Percentiles rank a stretch among this genome's conserved stretches.
phyloP scores from a whole-genome alignment of 2,888 invertebrate genomes.

The Azorinus chamasolen region DNA sequence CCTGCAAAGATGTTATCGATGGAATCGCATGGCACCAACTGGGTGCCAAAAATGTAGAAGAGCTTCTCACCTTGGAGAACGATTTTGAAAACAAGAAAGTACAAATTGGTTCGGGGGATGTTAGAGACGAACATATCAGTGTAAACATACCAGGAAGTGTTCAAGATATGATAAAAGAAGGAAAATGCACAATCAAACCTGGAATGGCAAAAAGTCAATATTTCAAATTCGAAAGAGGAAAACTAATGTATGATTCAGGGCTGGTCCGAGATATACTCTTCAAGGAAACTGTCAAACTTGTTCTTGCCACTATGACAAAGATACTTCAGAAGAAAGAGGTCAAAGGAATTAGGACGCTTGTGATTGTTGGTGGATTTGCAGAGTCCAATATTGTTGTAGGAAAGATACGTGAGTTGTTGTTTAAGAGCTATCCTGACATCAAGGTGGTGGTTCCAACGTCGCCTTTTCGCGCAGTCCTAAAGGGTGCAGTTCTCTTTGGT shows the following conservation, averaged over 20 bases:
- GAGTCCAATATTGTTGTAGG: conserved; percentile 42
- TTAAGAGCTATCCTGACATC: background rate
- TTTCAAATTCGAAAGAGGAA: conserved; percentile 5
- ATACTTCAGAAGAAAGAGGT: no score
- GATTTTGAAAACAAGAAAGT: conserved; percentile 49
- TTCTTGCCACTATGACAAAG: no score
- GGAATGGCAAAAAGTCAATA: background rate
- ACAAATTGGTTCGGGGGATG: conserved; percentile 5
- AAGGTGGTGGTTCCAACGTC: conserved; percentile 41
- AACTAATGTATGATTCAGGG: background rate
- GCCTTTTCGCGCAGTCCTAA: background rate
- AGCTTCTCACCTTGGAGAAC: conserved; percentile 4
- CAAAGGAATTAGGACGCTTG: background rate
- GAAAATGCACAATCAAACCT: background rate
- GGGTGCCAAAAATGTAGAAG: conserved; percentile 15
- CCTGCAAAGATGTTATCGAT: conserved; percentile 8
- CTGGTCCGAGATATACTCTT: conserved; percentile 7
- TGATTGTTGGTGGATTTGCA: conserved; percentile 49
- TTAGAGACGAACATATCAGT: background rate
- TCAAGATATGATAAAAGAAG: background rate
- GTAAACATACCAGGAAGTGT: conserved; percentile 1
- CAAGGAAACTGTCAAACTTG: background rate
- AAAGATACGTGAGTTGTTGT: conserved; percentile 13
- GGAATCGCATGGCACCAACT: conserved; percentile 2
- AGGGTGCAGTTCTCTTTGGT: background rate